These are phyloP conservation scores for Amiota communis DNA, from an alignment of 2,888 invertebrate species.

Conservation along the genomic window DNA sequence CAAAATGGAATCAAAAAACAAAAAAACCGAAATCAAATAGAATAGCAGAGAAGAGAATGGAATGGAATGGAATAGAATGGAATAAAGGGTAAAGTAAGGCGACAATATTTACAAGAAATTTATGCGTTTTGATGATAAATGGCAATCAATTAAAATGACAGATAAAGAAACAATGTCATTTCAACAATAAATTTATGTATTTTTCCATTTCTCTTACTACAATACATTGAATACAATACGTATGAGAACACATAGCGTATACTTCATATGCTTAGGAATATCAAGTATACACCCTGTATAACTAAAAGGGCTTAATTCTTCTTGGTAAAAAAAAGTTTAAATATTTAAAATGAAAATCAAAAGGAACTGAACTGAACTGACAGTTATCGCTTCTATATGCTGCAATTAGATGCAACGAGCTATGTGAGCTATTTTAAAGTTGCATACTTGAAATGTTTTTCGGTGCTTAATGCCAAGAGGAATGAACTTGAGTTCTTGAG, in stretches of 20 bases:
- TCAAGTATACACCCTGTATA: background rate
- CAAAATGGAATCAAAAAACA: background rate
- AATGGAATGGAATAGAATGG: background rate
- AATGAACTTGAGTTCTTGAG: constrained; percentile 58
- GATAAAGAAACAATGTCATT: background rate
- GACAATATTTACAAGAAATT: background rate
- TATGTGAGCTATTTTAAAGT: constrained; percentile 52
- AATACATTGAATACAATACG: too few species aligned
- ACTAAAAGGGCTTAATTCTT: too few species aligned
- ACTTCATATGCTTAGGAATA: too few species aligned
- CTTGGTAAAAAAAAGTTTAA: background rate
- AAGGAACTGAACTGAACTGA: background rate
- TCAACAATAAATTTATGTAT: too few species aligned
- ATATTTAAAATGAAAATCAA: background rate
- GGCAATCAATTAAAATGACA: background rate
- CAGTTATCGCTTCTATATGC: background rate
- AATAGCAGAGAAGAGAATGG: background rate
- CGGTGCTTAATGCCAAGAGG: constrained; percentile 61
- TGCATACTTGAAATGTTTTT: constrained; percentile 57
- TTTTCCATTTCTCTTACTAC: too few species aligned
- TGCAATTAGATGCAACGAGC: constrained; percentile 46
- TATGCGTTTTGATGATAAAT: constrained; percentile 16
- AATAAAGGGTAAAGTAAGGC: background rate
- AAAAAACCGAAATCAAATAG: background rate
- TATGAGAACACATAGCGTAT: constrained; percentile 5